Evolutionary conservation across 2,888 invertebrate species (phyloP).

Genomic region (Tuta absoluta): DNA sequence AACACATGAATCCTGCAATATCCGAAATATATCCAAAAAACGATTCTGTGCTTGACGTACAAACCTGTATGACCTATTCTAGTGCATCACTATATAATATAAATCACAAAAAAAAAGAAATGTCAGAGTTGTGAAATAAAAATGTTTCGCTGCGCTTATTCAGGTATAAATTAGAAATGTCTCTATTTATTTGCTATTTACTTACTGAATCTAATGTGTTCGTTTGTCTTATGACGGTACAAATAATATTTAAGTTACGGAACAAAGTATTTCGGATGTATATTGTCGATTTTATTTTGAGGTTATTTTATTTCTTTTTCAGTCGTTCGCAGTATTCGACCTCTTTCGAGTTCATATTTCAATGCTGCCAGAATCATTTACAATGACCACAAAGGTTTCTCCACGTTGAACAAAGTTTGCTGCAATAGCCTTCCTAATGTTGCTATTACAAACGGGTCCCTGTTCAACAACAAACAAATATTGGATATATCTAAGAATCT

Average conservation of each 20-base stretch:
- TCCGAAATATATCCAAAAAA: background rate
- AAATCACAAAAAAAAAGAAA: constrained; percentile 25
- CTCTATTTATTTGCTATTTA: constrained; percentile 35
- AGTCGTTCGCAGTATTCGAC: constrained; percentile 61
- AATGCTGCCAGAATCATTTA: constrained; percentile 57
- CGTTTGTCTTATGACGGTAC: background rate
- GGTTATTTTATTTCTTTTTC: constrained; percentile 60
- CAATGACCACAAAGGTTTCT: constrained; percentile 48
- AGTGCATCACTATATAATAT: background rate
- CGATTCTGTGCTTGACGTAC: background rate
- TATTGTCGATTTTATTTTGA: constrained; percentile 46
- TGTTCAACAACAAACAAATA: constrained; percentile 58
- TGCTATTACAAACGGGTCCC: constrained; percentile 37
- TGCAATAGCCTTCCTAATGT: constrained; percentile 30
- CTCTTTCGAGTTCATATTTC: constrained; percentile 50
- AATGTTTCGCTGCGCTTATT: constrained; percentile 67
- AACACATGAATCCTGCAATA: background rate
- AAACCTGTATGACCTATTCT: constrained; percentile 4
- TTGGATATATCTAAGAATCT: constrained; percentile 58
- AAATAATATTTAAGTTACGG: constrained; percentile 16
- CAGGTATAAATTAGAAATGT: constrained; percentile 49
- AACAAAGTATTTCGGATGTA: constrained; percentile 36
- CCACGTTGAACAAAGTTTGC: constrained; percentile 41
- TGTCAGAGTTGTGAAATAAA: constrained; percentile 41
- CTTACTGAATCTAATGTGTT: constrained; percentile 23